These are phyloP conservation scores for Ahaetulla prasina DNA, from an alignment of 2,113 vertebrate species.

Conservation along the genomic window DNA sequence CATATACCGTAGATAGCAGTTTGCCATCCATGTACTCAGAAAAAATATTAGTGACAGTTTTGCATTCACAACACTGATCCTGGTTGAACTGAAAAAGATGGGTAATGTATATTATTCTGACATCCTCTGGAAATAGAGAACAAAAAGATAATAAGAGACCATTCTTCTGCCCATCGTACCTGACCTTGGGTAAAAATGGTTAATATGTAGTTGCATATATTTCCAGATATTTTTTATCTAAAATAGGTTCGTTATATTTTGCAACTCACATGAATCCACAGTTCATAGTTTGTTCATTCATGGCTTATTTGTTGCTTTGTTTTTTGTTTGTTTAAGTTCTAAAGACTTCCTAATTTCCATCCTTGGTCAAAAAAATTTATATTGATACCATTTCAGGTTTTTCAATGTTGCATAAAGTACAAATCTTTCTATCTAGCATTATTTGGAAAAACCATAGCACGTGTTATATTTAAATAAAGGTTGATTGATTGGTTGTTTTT, in stretches of 20 bases:
- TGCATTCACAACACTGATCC: not conserved
- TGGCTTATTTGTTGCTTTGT: no score
- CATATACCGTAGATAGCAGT: not conserved
- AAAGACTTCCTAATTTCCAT: not conserved
- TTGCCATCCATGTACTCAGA: not conserved
- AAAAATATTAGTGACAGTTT: not conserved
- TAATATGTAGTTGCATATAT: not conserved
- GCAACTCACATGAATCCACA: not conserved
- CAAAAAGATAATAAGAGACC: not conserved
- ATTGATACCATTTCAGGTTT: not conserved
- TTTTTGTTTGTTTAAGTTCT: not conserved
- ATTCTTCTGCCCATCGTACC: not conserved
- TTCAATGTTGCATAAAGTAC: not conserved
- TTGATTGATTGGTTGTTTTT: not conserved
- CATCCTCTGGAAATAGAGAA: not conserved
- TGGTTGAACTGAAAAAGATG: not conserved
- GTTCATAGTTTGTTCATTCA: not conserved
- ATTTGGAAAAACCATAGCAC: not conserved
- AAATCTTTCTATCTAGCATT: not conserved
- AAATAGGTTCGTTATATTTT: not conserved
- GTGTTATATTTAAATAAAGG: not conserved
- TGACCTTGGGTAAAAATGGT: not conserved
- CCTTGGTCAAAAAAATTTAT: not conserved
- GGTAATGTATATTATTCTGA: not conserved
- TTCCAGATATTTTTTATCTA: not conserved